Percentiles rank a stretch among this genome's conserved stretches.
Evolutionary conservation across 2,797 vertebrate genomes (phyloP).

Genomic region (Helostoma temminkii): DNA sequence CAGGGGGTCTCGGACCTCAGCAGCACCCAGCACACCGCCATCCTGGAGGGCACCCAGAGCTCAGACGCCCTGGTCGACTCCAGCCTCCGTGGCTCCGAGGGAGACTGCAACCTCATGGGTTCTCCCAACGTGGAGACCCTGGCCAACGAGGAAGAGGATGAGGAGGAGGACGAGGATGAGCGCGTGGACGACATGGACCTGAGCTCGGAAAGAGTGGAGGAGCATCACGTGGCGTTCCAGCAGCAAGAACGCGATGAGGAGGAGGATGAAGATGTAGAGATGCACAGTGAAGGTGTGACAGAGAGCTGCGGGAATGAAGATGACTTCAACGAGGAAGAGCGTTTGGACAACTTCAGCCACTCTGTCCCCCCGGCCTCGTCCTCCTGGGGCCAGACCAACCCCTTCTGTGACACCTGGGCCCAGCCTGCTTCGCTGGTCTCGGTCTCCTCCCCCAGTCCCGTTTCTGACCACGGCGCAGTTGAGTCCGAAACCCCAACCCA

Average conservation of each 20-base stretch:
- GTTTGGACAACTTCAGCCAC: constrained; percentile 77
- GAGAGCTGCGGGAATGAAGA: constrained; percentile 78
- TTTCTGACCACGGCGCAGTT: constrained; percentile 68
- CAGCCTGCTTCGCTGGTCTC: constrained; percentile 63
- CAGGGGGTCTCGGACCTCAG: constrained; percentile 79
- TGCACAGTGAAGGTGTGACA: constrained; percentile 79
- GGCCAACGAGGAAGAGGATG: constrained; percentile 83
- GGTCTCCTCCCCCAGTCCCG: constrained; percentile 66
- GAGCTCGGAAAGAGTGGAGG: constrained; percentile 77
- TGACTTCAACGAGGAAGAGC: constrained; percentile 76
- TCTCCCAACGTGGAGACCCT: constrained; percentile 83
- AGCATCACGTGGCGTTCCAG: constrained; percentile 61
- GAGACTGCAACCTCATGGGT: constrained; percentile 77
- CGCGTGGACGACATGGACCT: constrained; percentile 77
- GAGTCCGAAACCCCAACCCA: constrained; percentile 75
- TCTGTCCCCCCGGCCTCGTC: constrained; percentile 55
- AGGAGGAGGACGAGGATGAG: constrained; percentile 77
- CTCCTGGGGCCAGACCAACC: constrained; percentile 80
- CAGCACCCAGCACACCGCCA: constrained; percentile 76
- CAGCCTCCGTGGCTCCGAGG: constrained; percentile 78
- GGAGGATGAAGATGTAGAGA: constrained; percentile 84
- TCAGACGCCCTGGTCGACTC: constrained; percentile 80
- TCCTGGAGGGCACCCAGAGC: constrained; percentile 82
- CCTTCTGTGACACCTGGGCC: constrained; percentile 80
- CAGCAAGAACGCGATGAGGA: constrained; percentile 69